phyloP scores from a whole-genome alignment of 2,888 invertebrate species.

The Monopis laevigella region DNA sequence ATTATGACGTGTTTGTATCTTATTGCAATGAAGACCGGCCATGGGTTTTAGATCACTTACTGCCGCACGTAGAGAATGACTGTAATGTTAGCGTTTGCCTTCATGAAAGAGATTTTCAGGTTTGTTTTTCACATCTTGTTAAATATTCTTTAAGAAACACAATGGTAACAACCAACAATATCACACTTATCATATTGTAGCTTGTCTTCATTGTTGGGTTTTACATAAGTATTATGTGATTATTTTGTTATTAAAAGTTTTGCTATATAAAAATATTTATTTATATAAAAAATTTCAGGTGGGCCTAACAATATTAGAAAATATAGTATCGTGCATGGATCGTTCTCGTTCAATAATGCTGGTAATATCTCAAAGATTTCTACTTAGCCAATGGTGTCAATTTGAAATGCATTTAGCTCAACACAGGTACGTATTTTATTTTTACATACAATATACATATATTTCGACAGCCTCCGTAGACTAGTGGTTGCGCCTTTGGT shows the following conservation, averaged over 20 bases:
- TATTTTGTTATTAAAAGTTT: not conserved
- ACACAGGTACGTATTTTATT: constrained; percentile 57
- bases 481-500: too few species aligned
- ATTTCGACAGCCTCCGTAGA: too few species aligned
- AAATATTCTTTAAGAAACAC: too few species aligned
- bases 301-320: constrained; percentile 75
- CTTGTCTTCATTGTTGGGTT: not conserved
- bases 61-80: constrained; percentile 70
- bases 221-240: not conserved
- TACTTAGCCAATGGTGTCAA: constrained; percentile 77
- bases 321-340: constrained; percentile 76
- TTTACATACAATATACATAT: too few species aligned
- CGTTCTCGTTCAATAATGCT: constrained; percentile 71
- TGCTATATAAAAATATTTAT: too few species aligned
- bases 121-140: too few species aligned
- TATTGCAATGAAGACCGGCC: constrained; percentile 71
- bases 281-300: too few species aligned
- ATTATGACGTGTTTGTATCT: constrained; percentile 76
- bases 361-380: constrained; percentile 70
- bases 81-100: constrained; percentile 70
- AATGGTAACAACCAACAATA: too few species aligned
- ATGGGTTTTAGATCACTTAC: constrained; percentile 71
- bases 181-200: too few species aligned
- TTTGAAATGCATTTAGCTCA: constrained; percentile 78
- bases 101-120: constrained; percentile 77